These are phyloP conservation scores for Drosophila lacertosa DNA, from an alignment of 1,140 invertebrate species.

Conservation along the genomic window DNA sequence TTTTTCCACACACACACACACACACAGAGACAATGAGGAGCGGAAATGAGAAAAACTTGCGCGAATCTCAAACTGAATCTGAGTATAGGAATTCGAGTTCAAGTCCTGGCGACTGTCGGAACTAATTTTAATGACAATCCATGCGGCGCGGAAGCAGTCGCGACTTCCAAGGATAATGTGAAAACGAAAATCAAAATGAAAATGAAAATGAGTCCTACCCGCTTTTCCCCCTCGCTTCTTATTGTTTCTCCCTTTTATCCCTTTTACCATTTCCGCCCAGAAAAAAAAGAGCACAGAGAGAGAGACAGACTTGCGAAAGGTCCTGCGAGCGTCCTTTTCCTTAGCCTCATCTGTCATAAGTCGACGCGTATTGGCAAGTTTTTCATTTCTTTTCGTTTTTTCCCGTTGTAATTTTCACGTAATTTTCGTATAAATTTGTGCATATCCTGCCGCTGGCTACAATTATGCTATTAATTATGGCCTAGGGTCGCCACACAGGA, in stretches of 20 bases:
- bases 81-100: conserved; percentile 21
- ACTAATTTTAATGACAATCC: conserved; percentile 83
- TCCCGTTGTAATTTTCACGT: conserved; percentile 52
- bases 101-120: conserved; percentile 43
- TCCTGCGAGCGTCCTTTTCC: conserved; percentile 5
- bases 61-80: conserved; percentile 31
- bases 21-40: not conserved
- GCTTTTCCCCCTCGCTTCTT: conserved; percentile 45
- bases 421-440: conserved; percentile 26
- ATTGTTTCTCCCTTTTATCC: conserved; percentile 8
- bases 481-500: conserved; percentile 2
- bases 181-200: conserved; percentile 12
- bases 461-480: conserved; percentile 68
- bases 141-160: conserved; percentile 54
- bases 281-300: too few species aligned
- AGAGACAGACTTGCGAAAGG: too few species aligned
- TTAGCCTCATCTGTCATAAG: conserved; percentile 49
- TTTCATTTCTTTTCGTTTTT: too few species aligned
- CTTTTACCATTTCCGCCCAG: conserved; percentile 24
- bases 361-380: conserved; percentile 21
- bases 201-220: conserved; percentile 44
- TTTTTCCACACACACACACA: conserved; percentile 39
- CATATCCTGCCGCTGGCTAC: conserved; percentile 33
- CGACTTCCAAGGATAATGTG: conserved; percentile 24
- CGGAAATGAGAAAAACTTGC: conserved; percentile 77